Base-by-base conservation (phyloP, 2,888 invertebrate species). In the Monochamus alternatus region DNA sequence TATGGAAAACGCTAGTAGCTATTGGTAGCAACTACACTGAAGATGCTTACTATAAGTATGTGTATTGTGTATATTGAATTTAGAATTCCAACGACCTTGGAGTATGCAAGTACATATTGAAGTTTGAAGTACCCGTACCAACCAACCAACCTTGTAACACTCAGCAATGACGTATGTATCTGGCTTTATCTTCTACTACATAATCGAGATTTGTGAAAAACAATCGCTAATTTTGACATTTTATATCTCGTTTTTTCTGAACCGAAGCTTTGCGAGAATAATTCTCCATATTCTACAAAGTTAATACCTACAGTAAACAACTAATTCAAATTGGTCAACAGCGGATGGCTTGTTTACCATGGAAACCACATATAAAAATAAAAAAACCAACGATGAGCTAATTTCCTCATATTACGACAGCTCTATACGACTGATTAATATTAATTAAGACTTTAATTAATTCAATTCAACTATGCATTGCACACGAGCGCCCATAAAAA, bases 351-450 rank as follows among this genome's bases (percentile, higher is more conserved):
- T 68, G 58, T 68, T 43, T 22, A 59, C 38, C 22, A 58, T 68
- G 22, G 31, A 60, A 60, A 60, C 69, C 60, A 32, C 60, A 60
- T 69, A 69, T 38, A 38, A 38, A 60, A 47, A 69, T 51, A 51
- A 30, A 66, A 66, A 68, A 47, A 60, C 60, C 44, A 69, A 44
- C 47, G 69, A 69, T 69, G 69, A 69, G 59, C 60, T 62, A 59
- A 69, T 60, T 69, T 69, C 69, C 69, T 47, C 32, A 3, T 60
- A 14, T 69, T 69, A 47, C 60, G 60, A 51, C 69, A 47, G 43
- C 31, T 12, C 47, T 69, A 60, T 69, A 60, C 47, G 60, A 12
- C 47, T 62, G 60, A 69, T 69, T 69, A 69, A 69, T 60, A 69
- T 69, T 69, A 69, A 69, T 32, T 59, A 69, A 44, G 66, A 52